Evolutionary conservation across 2,113 vertebrate species (phyloP).

Genomic region (Neolamprologus modestus): DNA sequence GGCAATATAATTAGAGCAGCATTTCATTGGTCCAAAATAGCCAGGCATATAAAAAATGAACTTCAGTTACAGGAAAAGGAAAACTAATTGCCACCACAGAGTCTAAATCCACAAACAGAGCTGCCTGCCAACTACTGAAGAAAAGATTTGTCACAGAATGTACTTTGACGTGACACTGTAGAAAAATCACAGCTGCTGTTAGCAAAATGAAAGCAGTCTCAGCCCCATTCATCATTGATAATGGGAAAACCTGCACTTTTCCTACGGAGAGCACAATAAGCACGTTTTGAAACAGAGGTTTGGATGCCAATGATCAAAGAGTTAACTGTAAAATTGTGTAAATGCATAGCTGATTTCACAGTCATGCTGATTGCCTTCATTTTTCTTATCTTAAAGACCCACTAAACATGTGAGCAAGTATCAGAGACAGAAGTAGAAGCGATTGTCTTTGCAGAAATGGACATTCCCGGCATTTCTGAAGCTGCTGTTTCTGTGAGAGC

Average conservation of each 20-base stretch:
- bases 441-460: not conserved
- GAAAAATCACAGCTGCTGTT: not conserved
- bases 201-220: not conserved
- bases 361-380: not conserved
- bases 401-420: not conserved
- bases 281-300: not conserved
- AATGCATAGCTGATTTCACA: not conserved
- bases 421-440: not conserved
- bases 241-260: not conserved
- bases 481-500: not conserved
- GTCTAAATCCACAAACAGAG: not conserved
- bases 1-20: not conserved
- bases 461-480: conserved; percentile 4
- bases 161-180: not conserved
- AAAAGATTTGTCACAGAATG: not conserved
- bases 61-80: not conserved
- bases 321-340: not conserved
- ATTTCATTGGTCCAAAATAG: not conserved
- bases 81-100: not conserved
- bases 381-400: not conserved
- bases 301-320: not conserved
- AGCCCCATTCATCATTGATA: not conserved
- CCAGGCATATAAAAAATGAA: not conserved
- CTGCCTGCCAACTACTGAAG: not conserved
- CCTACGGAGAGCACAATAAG: not conserved